Evolutionary conservation across 2,888 invertebrate species (phyloP).

Genomic region (Notodonta dromedarius): DNA sequence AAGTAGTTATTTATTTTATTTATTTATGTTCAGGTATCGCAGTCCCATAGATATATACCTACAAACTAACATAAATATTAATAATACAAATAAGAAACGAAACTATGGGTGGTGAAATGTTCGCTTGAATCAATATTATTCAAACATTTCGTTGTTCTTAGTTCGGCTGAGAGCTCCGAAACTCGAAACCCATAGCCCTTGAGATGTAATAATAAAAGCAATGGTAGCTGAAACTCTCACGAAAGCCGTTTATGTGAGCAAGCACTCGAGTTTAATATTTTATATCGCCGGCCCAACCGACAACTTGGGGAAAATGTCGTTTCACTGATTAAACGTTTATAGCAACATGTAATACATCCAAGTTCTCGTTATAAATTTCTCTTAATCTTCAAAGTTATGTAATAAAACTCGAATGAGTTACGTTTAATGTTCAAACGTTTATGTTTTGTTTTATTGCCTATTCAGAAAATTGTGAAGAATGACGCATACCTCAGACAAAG

Average conservation of each 20-base stretch:
- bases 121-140: not conserved
- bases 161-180: not conserved
- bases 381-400: slow-evolving; percentile 5
- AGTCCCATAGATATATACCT: too few relatives aligned
- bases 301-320: not conserved
- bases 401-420: not conserved
- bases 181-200: not conserved
- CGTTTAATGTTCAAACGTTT: not conserved
- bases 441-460: slow-evolving; percentile 1
- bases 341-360: not conserved
- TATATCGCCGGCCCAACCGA: not conserved
- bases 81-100: too few relatives aligned
- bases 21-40: too few relatives aligned
- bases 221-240: not conserved
- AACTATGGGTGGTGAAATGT: too few relatives aligned
- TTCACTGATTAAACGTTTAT: slow-evolving; percentile 5
- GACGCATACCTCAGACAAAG: too few relatives aligned
- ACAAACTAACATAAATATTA: too few relatives aligned
- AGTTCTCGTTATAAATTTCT: slow-evolving; percentile 4
- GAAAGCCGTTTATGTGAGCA: not conserved
- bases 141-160: not conserved
- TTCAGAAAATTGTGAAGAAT: not conserved
- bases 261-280: not conserved
- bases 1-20: too few relatives aligned
- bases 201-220: slow-evolving; percentile 1